Conservation (phyloP, 2,888 invertebrate species). For the Athalia rosae region DNA sequence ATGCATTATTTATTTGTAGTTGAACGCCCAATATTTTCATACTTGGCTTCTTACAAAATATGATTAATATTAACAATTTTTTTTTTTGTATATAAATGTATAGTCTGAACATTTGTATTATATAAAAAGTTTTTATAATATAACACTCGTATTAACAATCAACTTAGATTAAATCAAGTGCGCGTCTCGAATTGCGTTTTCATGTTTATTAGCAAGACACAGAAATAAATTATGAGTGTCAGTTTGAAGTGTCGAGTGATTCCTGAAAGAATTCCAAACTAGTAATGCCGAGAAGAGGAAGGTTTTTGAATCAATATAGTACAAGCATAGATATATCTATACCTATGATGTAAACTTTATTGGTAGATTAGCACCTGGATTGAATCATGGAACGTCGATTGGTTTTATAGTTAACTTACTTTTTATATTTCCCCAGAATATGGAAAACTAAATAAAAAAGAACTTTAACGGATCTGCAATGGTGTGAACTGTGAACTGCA, state of each 20-base stretch:
- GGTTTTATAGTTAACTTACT: background rate
- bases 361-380: conserved; percentile 27
- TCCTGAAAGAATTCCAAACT: background rate
- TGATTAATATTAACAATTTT: conserved; percentile 35
- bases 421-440: conserved; percentile 9
- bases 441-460: background rate
- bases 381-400: background rate
- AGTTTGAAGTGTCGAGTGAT: background rate
- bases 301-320: background rate
- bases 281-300: background rate
- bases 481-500: background rate
- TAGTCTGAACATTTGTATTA: conserved; percentile 39
- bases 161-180: conserved; percentile 24
- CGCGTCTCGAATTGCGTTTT: background rate
- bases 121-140: conserved; percentile 43
- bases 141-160: conserved; percentile 40
- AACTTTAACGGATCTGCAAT: background rate
- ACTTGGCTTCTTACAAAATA: conserved; percentile 39
- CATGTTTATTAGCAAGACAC: background rate
- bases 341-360: conserved; percentile 6
- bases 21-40: conserved; percentile 16
- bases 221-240: background rate
- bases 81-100: conserved; percentile 35
- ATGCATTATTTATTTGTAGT: conserved; percentile 36
- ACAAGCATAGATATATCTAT: background rate